These are phyloP conservation scores for Drymonia ruficornis DNA, from an alignment of 2,888 invertebrate genomes.

Conservation along the genomic window DNA sequence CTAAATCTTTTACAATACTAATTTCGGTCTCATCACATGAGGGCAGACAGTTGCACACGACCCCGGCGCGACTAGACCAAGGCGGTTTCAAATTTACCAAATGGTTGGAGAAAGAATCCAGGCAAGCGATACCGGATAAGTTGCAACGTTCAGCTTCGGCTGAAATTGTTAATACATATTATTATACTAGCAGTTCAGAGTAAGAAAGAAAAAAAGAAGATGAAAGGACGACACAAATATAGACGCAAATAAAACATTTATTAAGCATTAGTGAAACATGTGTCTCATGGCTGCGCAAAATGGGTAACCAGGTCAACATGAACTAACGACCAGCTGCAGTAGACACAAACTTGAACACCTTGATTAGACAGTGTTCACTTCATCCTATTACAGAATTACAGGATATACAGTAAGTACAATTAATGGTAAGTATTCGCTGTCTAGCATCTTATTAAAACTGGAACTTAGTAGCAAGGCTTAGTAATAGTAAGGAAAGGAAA, in stretches of 20 bases:
- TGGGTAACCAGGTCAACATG: too few species aligned
- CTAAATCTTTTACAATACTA: constrained; percentile 85
- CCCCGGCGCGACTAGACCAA: constrained; percentile 86
- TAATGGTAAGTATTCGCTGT: too few species aligned
- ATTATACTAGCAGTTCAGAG: neutral
- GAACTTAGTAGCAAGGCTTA: neutral
- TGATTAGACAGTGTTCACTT: too few species aligned
- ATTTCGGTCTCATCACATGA: constrained; percentile 90
- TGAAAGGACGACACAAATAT: too few species aligned
- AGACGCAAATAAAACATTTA: too few species aligned
- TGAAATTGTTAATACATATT: constrained; percentile 41
- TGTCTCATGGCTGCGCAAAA: too few species aligned
- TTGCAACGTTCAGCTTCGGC: constrained; percentile 83
- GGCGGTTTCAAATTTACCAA: constrained; percentile 87
- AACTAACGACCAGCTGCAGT: too few species aligned
- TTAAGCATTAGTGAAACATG: too few species aligned
- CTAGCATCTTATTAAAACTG: neutral
- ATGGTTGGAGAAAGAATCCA: constrained; percentile 85
- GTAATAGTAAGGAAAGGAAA: constrained; percentile 1
- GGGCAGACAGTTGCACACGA: constrained; percentile 88
- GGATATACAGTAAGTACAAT: too few species aligned
- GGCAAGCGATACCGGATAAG: constrained; percentile 87
- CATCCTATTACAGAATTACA: too few species aligned
- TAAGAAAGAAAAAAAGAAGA: too few species aligned
- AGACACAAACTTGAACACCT: too few species aligned